Evolutionary conservation across 2,113 vertebrate genomes (phyloP).

Genomic region (Hemibates koningsi): DNA sequence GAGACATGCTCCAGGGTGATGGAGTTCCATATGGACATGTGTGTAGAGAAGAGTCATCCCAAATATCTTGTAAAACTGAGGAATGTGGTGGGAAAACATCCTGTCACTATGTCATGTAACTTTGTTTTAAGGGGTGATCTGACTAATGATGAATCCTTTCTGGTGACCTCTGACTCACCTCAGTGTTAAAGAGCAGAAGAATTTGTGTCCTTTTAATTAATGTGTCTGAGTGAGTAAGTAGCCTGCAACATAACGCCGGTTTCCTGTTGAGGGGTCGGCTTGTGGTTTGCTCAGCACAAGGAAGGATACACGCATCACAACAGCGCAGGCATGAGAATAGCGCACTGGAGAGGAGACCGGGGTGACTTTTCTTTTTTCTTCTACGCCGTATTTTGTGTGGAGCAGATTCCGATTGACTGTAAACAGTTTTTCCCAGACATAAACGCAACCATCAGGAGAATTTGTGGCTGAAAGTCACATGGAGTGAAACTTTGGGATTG

Average conservation of each 20-base stretch:
- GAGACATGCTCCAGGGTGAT: not conserved
- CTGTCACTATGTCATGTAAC: not conserved
- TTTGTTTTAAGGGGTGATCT: not conserved
- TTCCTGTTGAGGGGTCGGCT: constrained; percentile 25
- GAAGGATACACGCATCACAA: not conserved
- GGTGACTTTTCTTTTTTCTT: not conserved
- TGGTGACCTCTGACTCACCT: not conserved
- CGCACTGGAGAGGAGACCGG: not conserved
- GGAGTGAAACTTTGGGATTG: not conserved
- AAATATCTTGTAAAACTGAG: not conserved
- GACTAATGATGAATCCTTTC: not conserved
- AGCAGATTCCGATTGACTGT: not conserved
- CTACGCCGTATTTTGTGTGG: not conserved
- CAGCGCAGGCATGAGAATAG: not conserved
- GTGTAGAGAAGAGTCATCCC: not conserved
- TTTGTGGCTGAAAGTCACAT: not conserved
- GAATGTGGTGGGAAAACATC: not conserved
- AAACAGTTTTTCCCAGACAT: not conserved
- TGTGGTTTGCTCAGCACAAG: not conserved
- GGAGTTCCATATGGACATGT: not conserved
- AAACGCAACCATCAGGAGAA: not conserved
- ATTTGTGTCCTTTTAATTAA: not conserved
- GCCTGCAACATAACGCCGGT: not conserved
- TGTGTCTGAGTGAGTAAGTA: not conserved
- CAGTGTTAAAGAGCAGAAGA: not conserved